These are phyloP conservation scores for Siphamia tubifer DNA, from an alignment of 2,113 vertebrate species.

Conservation along the genomic window DNA sequence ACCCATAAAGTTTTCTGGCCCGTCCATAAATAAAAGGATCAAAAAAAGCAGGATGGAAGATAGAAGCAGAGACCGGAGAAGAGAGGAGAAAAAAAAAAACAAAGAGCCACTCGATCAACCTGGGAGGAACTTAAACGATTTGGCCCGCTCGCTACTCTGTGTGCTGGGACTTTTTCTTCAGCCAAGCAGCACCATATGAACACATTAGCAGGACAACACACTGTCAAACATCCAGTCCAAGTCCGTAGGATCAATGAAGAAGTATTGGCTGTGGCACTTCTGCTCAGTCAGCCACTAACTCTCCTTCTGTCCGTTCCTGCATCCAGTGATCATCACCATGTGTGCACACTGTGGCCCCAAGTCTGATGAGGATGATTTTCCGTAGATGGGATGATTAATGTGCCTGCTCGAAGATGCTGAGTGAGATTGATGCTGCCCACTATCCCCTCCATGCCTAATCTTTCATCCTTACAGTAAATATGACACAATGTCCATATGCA, in stretches of 20 bases:
- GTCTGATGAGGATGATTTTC: constrained; percentile 59
- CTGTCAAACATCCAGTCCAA: constrained; percentile 38
- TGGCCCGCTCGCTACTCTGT: neutral
- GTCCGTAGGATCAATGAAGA: constrained; percentile 63
- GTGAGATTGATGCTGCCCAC: constrained; percentile 79
- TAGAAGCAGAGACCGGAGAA: neutral
- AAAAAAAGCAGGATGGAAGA: neutral
- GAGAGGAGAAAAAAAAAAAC: neutral
- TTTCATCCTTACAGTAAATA: constrained; percentile 83
- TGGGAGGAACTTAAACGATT: constrained; percentile 27
- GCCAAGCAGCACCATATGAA: constrained; percentile 35
- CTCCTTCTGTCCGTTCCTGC: constrained; percentile 64
- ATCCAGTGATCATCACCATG: constrained; percentile 35
- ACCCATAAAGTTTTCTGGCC: constrained; percentile 11
- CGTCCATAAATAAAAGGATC: constrained; percentile 32
- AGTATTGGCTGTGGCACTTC: constrained; percentile 42
- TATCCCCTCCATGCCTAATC: constrained; percentile 75
- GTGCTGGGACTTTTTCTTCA: constrained; percentile 9
- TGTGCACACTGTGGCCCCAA: constrained; percentile 42
- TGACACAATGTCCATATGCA: constrained; percentile 77
- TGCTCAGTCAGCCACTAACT: constrained; percentile 71
- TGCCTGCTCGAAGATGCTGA: constrained; percentile 69
- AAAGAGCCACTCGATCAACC: neutral
- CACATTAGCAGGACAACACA: constrained; percentile 57
- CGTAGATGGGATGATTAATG: constrained; percentile 77